These are phyloP conservation scores for Apistogramma diplotaenia DNA, from an alignment of 2,113 vertebrate species.

Conservation along the genomic window DNA sequence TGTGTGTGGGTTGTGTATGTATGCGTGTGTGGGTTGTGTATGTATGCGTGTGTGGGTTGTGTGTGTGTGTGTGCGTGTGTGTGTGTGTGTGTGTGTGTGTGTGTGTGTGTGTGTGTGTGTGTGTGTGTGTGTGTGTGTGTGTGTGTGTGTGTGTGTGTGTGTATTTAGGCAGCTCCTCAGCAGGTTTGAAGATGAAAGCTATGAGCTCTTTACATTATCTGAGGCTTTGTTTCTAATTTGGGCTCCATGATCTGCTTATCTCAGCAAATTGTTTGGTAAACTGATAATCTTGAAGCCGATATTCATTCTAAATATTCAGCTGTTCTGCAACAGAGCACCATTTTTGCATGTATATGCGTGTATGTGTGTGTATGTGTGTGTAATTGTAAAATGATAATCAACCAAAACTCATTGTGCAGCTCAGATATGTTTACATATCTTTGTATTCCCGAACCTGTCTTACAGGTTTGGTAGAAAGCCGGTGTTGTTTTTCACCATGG, in stretches of 20 bases:
- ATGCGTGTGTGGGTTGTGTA: too few species aligned
- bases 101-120: too few species aligned
- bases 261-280: background rate
- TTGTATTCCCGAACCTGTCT: background rate
- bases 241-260: background rate
- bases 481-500: slow-evolving; percentile 28
- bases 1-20: background rate
- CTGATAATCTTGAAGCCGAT: background rate
- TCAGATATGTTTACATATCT: background rate
- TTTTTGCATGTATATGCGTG: too few species aligned
- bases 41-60: too few species aligned
- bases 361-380: too few species aligned
- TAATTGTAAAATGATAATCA: background rate
- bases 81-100: too few species aligned
- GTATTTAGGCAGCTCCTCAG: background rate
- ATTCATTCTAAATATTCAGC: background rate
- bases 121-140: too few species aligned
- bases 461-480: slow-evolving; percentile 59
- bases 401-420: background rate
- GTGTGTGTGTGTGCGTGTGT: too few species aligned
- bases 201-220: background rate
- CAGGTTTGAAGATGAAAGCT: background rate
- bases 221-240: background rate
- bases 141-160: background rate
- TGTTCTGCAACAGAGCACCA: background rate